Conservation (phyloP, 1,140 invertebrate species). For the Maconellicoccus hirsutus region DNA sequence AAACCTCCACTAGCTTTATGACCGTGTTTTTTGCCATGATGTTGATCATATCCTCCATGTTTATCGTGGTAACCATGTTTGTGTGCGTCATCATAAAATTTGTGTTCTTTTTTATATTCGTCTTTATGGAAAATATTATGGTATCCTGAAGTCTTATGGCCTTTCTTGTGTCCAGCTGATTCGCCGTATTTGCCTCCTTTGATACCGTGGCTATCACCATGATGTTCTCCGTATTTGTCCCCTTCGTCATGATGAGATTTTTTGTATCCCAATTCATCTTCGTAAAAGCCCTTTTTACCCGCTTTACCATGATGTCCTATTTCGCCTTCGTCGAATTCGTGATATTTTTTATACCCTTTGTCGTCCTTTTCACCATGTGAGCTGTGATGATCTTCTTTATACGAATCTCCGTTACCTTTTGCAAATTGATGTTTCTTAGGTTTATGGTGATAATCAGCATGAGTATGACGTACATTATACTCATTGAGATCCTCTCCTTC, state of each 20-base stretch:
- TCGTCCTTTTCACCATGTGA: slow-evolving; percentile 42
- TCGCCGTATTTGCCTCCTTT: slow-evolving; percentile 28
- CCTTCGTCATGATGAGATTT: slow-evolving; percentile 28
- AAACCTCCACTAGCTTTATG: slow-evolving; percentile 39
- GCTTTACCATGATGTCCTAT: slow-evolving; percentile 30
- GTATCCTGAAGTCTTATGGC: slow-evolving; percentile 52
- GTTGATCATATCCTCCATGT: slow-evolving; percentile 38
- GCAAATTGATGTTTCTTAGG: slow-evolving; percentile 22
- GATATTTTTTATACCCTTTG: slow-evolving; percentile 43
- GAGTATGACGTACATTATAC: slow-evolving; percentile 7
- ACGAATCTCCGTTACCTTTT: slow-evolving; percentile 37
- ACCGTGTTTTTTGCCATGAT: slow-evolving; percentile 38
- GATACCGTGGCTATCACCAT: slow-evolving; percentile 35
- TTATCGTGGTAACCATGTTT: slow-evolving; percentile 48
- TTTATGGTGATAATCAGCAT: slow-evolving; percentile 1
- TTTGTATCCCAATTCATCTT: slow-evolving; percentile 28
- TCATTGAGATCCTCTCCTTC: slow-evolving; percentile 23
- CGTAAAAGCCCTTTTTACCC: slow-evolving; percentile 28
- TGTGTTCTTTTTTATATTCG: slow-evolving; percentile 59
- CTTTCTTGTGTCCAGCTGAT: slow-evolving; percentile 43
- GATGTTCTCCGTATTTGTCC: slow-evolving; percentile 35
- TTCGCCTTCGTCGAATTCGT: slow-evolving; percentile 33
- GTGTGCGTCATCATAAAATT: slow-evolving; percentile 56
- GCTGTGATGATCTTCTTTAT: slow-evolving; percentile 39
- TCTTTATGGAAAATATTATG: slow-evolving; percentile 61